phyloP scores from a whole-genome alignment of 1,140 invertebrate species.

The Dufourea novaeangliae region DNA sequence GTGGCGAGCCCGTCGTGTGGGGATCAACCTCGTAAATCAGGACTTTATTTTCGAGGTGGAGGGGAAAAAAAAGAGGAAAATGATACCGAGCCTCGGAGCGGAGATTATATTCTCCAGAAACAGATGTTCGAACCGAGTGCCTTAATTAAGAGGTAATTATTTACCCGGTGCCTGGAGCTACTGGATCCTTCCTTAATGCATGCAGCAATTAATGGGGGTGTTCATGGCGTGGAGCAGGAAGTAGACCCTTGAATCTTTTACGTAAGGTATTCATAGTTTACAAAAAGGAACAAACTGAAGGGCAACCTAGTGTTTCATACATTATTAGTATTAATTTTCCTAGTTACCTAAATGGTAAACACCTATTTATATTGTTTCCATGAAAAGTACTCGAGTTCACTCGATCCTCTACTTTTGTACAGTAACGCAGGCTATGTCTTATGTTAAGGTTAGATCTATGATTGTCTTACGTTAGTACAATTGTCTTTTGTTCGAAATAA shows the following conservation, averaged over 20 bases:
- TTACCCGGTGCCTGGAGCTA: slow-evolving; percentile 49
- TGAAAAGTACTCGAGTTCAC: too few species aligned
- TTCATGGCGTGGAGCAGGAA: slow-evolving; percentile 16
- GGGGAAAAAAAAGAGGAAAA: slow-evolving; percentile 40
- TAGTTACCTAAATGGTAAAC: too few species aligned
- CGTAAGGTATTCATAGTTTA: too few species aligned
- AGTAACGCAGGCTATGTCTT: too few species aligned
- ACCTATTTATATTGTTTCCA: too few species aligned
- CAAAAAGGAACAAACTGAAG: too few species aligned
- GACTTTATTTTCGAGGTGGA: slow-evolving; percentile 67
- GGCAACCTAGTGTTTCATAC: too few species aligned
- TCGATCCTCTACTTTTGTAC: too few species aligned
- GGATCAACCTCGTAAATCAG: slow-evolving; percentile 68
- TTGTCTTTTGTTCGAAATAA: too few species aligned
- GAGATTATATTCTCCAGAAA: slow-evolving; percentile 62
- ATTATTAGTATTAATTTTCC: too few species aligned
- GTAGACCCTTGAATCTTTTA: slow-evolving; percentile 14
- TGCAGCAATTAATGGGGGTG: slow-evolving; percentile 52
- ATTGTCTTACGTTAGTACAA: too few species aligned
- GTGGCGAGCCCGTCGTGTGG: slow-evolving; percentile 38
- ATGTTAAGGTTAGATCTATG: too few species aligned
- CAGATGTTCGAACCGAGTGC: slow-evolving; percentile 64
- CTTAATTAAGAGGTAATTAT: slow-evolving; percentile 73
- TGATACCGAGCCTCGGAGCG: slow-evolving; percentile 25
- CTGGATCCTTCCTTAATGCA: slow-evolving; percentile 53